Conservation (phyloP, 2,888 invertebrate species). For the Conus canariensis region DNA sequence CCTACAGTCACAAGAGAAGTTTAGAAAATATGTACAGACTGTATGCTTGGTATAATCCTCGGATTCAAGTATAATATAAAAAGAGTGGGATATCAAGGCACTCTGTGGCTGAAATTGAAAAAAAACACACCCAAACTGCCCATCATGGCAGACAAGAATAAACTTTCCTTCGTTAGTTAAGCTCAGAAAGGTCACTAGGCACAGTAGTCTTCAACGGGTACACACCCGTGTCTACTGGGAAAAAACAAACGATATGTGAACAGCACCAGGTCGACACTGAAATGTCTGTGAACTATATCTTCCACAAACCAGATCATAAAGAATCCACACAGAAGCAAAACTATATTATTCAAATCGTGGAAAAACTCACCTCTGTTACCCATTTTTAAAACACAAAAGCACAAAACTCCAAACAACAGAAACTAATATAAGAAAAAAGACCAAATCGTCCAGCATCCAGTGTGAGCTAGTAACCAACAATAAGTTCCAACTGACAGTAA, state of each 20-base stretch:
- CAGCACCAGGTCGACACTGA: not conserved
- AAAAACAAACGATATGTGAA: not conserved
- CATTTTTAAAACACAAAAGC: too few species aligned
- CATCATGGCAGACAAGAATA: too few species aligned
- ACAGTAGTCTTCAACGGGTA: not conserved
- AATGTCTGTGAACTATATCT: not conserved
- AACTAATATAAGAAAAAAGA: not conserved
- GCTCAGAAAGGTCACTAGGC: not conserved
- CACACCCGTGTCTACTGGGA: not conserved
- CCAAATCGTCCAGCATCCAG: too few species aligned
- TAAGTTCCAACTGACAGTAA: not conserved
- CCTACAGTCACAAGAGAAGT: not conserved
- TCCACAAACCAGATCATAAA: not conserved
- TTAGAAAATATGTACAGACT: slow-evolving; percentile 7
- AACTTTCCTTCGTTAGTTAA: too few species aligned
- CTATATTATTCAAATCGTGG: too few species aligned
- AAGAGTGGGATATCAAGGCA: not conserved
- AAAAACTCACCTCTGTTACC: too few species aligned
- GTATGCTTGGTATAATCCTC: not conserved
- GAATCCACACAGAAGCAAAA: not conserved
- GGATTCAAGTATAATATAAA: not conserved
- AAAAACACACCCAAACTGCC: not conserved
- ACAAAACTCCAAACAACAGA: too few species aligned
- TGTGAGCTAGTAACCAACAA: too few species aligned
- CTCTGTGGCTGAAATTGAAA: not conserved